Conservation (phyloP, 2,888 invertebrate species). For the Orthonevra nobilis region DNA sequence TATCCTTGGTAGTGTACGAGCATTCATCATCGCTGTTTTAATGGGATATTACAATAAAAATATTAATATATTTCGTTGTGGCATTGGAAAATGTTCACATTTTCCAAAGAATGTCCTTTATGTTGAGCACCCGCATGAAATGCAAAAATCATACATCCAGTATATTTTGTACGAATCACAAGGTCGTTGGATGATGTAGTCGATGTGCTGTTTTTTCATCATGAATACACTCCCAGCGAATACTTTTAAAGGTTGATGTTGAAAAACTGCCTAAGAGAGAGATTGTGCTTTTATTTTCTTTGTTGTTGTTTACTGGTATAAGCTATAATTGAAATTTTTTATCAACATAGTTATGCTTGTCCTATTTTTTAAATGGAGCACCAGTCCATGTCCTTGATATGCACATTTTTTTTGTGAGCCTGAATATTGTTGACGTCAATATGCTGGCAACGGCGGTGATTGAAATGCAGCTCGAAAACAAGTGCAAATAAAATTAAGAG, state of each 20-base stretch:
- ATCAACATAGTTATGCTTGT: not conserved
- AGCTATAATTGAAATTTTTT: too few species aligned
- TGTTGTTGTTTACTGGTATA: slow-evolving; percentile 4
- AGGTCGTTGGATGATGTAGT: slow-evolving; percentile 39
- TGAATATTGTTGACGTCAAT: too few species aligned
- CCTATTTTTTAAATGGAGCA: too few species aligned
- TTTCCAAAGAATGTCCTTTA: slow-evolving; percentile 28
- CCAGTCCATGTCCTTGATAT: slow-evolving; percentile 26
- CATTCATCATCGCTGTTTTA: slow-evolving; percentile 33
- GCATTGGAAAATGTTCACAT: slow-evolving; percentile 48
- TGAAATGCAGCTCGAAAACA: too few species aligned
- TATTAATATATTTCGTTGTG: slow-evolving; percentile 23
- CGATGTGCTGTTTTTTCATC: slow-evolving; percentile 17
- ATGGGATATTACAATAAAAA: slow-evolving; percentile 54
- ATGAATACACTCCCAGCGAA: too few species aligned
- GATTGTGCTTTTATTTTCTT: not conserved
- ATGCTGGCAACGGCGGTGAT: too few species aligned
- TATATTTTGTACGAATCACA: slow-evolving; percentile 44
- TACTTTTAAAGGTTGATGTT: slow-evolving; percentile 15
- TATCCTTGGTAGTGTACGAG: slow-evolving; percentile 5
- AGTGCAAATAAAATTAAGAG: too few species aligned
- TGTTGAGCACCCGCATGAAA: slow-evolving; percentile 20
- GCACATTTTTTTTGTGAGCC: slow-evolving; percentile 16
- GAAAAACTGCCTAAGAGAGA: not conserved
- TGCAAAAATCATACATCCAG: too few species aligned